Evolutionary conservation across 2,888 invertebrate species (phyloP).

Genomic region (Altica lythri): DNA sequence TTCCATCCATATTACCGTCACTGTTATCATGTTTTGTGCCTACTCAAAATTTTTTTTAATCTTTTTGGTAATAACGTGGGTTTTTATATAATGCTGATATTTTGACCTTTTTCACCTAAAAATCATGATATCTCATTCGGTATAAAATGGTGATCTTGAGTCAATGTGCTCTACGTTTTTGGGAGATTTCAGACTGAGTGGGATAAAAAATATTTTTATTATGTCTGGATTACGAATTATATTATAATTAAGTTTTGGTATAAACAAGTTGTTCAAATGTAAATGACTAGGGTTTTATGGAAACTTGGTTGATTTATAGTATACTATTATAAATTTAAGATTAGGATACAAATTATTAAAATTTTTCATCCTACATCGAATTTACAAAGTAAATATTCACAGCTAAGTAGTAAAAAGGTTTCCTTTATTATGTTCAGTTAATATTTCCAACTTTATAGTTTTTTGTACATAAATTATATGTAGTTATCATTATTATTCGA

Average conservation of each 20-base stretch:
- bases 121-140: conserved; percentile 1
- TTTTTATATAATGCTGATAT: conserved; percentile 22
- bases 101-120: conserved; percentile 27
- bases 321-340: too few species aligned
- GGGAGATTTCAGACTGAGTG: conserved; percentile 13
- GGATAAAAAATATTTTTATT: conserved; percentile 14
- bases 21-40: neutral
- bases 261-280: too few species aligned
- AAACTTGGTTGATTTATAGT: too few species aligned
- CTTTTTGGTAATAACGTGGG: conserved; percentile 36
- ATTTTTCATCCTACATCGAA: neutral
- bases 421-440: neutral
- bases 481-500: too few species aligned
- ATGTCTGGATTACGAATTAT: conserved; percentile 4
- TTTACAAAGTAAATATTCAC: neutral
- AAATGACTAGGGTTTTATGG: too few species aligned
- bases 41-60: conserved; percentile 4
- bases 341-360: too few species aligned
- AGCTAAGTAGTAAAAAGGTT: neutral
- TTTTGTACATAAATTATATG: too few species aligned
- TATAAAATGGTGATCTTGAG: conserved; percentile 6
- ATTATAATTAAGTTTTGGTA: neutral
- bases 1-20: neutral
- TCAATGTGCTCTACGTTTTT: conserved; percentile 8
- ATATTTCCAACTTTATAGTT: too few species aligned